Base-by-base conservation (phyloP, 1,140 invertebrate species). In the Leptestheria dahalacensis region DNA sequence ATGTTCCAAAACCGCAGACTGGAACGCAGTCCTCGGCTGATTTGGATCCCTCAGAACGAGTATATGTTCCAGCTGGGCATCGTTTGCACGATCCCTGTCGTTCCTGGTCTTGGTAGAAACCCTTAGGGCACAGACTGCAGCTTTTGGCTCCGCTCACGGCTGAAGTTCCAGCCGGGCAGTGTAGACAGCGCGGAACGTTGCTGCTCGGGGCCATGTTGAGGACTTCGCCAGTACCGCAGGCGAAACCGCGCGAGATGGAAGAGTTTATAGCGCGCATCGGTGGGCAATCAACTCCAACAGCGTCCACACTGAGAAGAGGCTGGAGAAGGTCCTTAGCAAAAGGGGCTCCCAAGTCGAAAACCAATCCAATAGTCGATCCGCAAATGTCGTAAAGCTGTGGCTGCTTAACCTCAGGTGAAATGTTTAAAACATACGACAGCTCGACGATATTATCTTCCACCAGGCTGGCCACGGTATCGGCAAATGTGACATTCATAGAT, bases 1-100 rank as follows among this genome's bases (percentile, higher is more conserved):
- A 97, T 25, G 92, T 97, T 62, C 93, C 93, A 69, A 87, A 94
- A 9, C 93, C 93, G 69, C 93, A 97, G 28, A 96, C 91, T 6
- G 93, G 91, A 59, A 91, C 77, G 70, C 89, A 93, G 64, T 90
- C 88, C 26, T 79, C 76, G 23, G 87, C 74, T 57, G 81, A 79
- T 69, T 91, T 91, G 0, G 86, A 87, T 33, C 73, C 73, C 65
- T 61, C 46, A 60, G 63, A 51, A 67, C 82, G 79, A 0, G 96
- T 99, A 66, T 92, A 97, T 6, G 86, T 95, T 60, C 87, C 88
- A 65, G 84, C 79, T 1, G 92, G 91, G 74, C 96, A 99, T 59
- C 82, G 81, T 18, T 88, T 74, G 69, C 91, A 93, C 1, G 82
- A 77, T 1, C 88, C 88, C 78, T 94, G 88, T 48, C 90, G 79